These are phyloP conservation scores for Cremastobaeus sp. DNA, from an alignment of 2,888 invertebrate species.

Conservation along the genomic window DNA sequence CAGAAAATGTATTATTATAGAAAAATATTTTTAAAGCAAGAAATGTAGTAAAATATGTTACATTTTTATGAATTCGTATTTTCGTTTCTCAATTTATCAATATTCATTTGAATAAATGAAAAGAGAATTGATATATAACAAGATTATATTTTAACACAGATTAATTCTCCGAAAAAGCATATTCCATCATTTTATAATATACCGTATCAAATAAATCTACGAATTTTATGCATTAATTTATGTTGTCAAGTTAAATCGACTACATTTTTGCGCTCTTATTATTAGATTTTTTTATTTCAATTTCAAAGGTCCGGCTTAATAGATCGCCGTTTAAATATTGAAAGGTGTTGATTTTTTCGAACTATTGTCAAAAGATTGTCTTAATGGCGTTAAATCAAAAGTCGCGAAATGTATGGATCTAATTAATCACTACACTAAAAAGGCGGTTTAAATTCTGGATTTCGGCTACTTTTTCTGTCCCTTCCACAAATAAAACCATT, in stretches of 20 bases:
- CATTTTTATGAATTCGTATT: too few relatives aligned
- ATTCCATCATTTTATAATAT: too few relatives aligned
- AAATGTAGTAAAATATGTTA: too few relatives aligned
- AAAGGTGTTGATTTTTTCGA: slow-evolving; percentile 14
- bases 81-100: too few relatives aligned
- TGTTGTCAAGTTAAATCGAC: slow-evolving; percentile 17
- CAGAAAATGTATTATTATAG: too few relatives aligned
- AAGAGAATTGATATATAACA: too few relatives aligned
- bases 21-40: too few relatives aligned
- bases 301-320: slow-evolving; percentile 7
- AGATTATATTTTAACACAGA: too few relatives aligned
- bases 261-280: not conserved
- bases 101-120: too few relatives aligned
- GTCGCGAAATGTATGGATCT: slow-evolving; percentile 22
- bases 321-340: slow-evolving; percentile 30
- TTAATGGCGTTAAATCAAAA: slow-evolving; percentile 26
- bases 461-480: slow-evolving; percentile 20
- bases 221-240: too few relatives aligned
- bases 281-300: slow-evolving; percentile 26
- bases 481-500: slow-evolving; percentile 18
- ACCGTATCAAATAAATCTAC: too few relatives aligned
- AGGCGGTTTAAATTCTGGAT: slow-evolving; percentile 31
- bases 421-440: slow-evolving; percentile 35
- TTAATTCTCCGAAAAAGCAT: too few relatives aligned
- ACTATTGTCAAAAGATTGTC: slow-evolving; percentile 33